Percentiles rank a stretch among this genome's conserved stretches.
phyloP scores from a whole-genome alignment of 2,888 invertebrate species.

The Chrysolina haemoptera region DNA sequence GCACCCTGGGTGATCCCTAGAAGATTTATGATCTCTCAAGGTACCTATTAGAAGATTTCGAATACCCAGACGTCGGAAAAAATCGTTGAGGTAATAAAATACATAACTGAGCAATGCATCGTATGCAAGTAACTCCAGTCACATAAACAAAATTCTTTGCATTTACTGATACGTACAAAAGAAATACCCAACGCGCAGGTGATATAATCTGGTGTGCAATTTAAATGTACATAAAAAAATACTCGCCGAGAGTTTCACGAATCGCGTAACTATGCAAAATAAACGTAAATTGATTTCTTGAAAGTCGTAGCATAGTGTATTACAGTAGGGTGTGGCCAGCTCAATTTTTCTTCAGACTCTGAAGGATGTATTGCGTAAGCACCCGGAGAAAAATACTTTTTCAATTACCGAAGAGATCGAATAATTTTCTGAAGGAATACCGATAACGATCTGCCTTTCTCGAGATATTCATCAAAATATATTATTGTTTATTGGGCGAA shows the following conservation, averaged over 20 bases:
- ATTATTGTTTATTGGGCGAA: slow-evolving; percentile 36
- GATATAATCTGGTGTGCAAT: slow-evolving; percentile 35
- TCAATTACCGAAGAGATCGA: slow-evolving; percentile 39
- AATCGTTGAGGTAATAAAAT: slow-evolving; percentile 27
- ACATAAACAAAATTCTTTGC: slow-evolving; percentile 26
- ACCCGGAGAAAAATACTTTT: slow-evolving; percentile 36
- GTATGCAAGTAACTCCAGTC: slow-evolving; percentile 1
- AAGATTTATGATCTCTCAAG: slow-evolving; percentile 4
- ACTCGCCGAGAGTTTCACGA: slow-evolving; percentile 1
- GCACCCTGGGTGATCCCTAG: neutral
- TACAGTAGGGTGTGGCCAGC: slow-evolving; percentile 40
- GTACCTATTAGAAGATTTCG: slow-evolving; percentile 18
- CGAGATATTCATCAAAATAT: slow-evolving; percentile 46
- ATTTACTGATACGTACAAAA: slow-evolving; percentile 31
- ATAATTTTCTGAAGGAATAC: slow-evolving; percentile 36
- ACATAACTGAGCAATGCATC: slow-evolving; percentile 26
- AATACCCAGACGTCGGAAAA: slow-evolving; percentile 23
- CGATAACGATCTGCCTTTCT: slow-evolving; percentile 50
- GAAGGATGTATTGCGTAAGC: slow-evolving; percentile 31
- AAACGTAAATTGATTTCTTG: slow-evolving; percentile 40
- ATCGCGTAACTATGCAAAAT: slow-evolving; percentile 12
- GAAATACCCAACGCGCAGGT: slow-evolving; percentile 28
- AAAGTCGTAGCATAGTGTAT: slow-evolving; percentile 46
- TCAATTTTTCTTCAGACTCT: slow-evolving; percentile 4
- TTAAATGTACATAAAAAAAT: slow-evolving; percentile 26